Percentiles rank a stretch among this genome's conserved stretches.
These are phyloP conservation scores for Coracias cyanogaster DNA, from an alignment of 2,797 vertebrate genomes.

Conservation along the genomic window DNA sequence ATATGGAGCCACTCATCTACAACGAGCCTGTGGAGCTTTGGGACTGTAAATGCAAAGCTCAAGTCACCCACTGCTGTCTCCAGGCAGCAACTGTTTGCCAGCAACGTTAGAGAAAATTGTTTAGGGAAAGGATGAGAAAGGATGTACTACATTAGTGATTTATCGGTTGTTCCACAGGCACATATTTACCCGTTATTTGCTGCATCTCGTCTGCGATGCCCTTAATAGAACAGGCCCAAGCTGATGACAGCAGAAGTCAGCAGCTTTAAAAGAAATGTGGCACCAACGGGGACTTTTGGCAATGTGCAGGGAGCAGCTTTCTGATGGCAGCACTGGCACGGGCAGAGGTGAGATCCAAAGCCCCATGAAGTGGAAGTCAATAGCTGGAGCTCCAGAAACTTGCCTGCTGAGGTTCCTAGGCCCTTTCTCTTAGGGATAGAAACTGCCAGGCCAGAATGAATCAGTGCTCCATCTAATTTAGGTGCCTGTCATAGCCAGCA, in stretches of 20 bases:
- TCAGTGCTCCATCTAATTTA: background rate
- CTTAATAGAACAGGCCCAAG: background rate
- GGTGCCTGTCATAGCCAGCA: background rate
- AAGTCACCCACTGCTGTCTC: background rate
- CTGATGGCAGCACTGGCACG: accelerated
- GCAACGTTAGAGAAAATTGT: background rate
- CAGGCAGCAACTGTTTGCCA: background rate
- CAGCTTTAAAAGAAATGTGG: background rate
- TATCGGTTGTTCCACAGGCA: background rate
- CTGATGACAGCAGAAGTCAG: background rate
- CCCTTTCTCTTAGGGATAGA: background rate
- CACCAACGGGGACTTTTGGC: background rate
- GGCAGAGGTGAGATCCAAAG: background rate
- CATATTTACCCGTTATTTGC: background rate
- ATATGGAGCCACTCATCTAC: background rate
- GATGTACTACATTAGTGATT: background rate
- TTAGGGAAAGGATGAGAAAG: background rate
- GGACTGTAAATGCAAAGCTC: background rate
- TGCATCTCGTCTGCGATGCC: background rate
- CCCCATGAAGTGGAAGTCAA: background rate
- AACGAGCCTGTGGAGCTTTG: background rate
- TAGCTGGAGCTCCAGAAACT: background rate
- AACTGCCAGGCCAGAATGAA: background rate
- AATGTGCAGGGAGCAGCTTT: background rate
- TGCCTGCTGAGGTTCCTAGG: background rate